These are phyloP conservation scores for Stichopus horrens DNA, from an alignment of 53 echinoderm and acorn worm species.

Conservation along the genomic window DNA sequence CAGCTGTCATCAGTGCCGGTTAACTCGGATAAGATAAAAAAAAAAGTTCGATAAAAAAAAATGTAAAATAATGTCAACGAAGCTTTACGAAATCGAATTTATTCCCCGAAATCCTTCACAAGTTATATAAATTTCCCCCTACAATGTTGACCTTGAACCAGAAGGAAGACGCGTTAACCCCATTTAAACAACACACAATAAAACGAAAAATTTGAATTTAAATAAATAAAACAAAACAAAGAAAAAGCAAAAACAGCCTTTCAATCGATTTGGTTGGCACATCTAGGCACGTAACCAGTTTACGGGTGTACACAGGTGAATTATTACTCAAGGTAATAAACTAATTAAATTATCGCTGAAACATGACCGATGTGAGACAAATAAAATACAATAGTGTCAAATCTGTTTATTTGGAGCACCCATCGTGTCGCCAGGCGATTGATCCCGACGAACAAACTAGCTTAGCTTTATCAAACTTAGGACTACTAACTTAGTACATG, in stretches of 20 bases:
- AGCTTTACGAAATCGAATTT: too few relatives aligned
- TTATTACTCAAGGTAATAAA: neutral
- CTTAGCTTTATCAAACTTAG: too few relatives aligned
- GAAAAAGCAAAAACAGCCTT: too few relatives aligned
- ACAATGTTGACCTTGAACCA: too few relatives aligned
- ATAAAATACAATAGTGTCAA: neutral
- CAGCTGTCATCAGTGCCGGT: too few relatives aligned
- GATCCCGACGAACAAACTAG: neutral
- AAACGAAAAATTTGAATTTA: neutral
- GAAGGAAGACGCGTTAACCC: neutral
- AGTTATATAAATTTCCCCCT: too few relatives aligned
- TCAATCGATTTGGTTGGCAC: neutral
- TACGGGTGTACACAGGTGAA: neutral
- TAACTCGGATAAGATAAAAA: too few relatives aligned
- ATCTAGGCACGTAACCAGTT: neutral
- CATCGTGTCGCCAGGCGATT: neutral
- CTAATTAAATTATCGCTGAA: neutral
- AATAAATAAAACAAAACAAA: neutral
- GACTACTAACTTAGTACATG: too few relatives aligned
- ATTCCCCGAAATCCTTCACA: too few relatives aligned
- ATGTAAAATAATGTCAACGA: too few relatives aligned
- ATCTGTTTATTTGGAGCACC: neutral
- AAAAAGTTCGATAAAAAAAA: too few relatives aligned
- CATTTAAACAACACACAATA: neutral
- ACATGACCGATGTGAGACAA: neutral